Percentiles rank a stretch among this genome's conserved stretches.
These are phyloP conservation scores for Brachionus angularis DNA, from an alignment of 1,140 invertebrate genomes.

Conservation along the genomic window DNA sequence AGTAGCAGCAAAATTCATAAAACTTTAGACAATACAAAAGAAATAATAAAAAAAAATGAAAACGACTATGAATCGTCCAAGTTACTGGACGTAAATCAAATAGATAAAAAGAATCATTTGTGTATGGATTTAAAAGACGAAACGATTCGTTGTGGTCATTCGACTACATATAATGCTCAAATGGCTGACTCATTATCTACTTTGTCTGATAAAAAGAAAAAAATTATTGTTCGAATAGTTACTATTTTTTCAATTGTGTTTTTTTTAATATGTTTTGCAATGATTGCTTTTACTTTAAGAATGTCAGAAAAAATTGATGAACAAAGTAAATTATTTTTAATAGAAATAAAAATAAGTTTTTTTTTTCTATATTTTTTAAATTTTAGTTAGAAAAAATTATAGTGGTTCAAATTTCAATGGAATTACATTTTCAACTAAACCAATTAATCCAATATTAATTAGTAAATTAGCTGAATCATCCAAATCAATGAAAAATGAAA, in stretches of 20 bases:
- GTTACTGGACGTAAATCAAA: too few species aligned
- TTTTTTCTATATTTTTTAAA: background rate
- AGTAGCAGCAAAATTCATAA: background rate
- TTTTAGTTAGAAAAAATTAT: conserved; percentile 25
- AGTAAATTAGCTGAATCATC: too few species aligned
- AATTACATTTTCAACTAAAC: conserved; percentile 7
- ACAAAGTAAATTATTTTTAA: conserved; percentile 36
- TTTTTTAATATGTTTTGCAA: conserved; percentile 41
- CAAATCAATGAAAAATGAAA: too few species aligned
- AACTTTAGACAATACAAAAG: background rate
- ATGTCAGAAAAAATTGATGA: conserved; percentile 43
- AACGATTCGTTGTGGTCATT: background rate
- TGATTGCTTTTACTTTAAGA: conserved; percentile 38
- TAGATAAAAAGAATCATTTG: too few species aligned
- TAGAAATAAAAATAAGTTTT: background rate
- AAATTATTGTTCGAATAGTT: conserved; percentile 38
- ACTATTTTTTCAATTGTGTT: conserved; percentile 42
- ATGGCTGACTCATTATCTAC: conserved; percentile 8
- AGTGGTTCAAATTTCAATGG: conserved; percentile 26
- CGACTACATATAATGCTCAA: conserved; percentile 16
- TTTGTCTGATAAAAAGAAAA: conserved; percentile 42
- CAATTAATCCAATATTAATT: conserved; percentile 7
- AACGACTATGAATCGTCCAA: too few species aligned
- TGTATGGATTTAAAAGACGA: conserved; percentile 4
- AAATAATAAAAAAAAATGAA: too few species aligned